These are phyloP conservation scores for Macaca fascicularis DNA, from an alignment of 2,113 vertebrate genomes.

Conservation along the genomic window DNA sequence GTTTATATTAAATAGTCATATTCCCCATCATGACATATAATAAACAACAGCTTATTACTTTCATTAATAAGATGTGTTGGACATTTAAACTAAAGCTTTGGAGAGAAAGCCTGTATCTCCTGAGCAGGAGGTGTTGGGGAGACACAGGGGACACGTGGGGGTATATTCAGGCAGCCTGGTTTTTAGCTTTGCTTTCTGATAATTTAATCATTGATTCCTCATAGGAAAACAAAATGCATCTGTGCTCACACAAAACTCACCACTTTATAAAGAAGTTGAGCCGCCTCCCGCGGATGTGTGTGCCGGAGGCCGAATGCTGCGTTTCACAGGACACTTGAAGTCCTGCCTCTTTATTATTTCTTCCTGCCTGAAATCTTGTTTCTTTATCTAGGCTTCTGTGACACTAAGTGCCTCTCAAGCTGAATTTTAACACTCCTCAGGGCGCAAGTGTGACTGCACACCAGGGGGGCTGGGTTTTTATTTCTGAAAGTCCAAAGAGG, in stretches of 20 bases:
- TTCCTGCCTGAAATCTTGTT: slow-evolving; percentile 72
- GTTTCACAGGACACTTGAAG: slow-evolving; percentile 75
- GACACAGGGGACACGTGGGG: slow-evolving; percentile 70
- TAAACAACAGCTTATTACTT: slow-evolving; percentile 88
- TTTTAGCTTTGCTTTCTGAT: slow-evolving; percentile 84
- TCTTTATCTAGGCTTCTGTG: slow-evolving; percentile 75
- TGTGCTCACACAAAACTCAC: slow-evolving; percentile 87
- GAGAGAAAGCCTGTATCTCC: slow-evolving; percentile 80
- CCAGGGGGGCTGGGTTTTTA: slow-evolving; percentile 51
- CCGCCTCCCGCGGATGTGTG: slow-evolving; percentile 76
- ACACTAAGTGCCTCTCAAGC: slow-evolving; percentile 65
- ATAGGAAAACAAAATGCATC: slow-evolving; percentile 89
- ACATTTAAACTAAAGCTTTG: slow-evolving; percentile 87
- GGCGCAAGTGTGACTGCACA: slow-evolving; percentile 62
- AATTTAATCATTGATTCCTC: slow-evolving; percentile 91
- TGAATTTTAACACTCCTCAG: slow-evolving; percentile 76
- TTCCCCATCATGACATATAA: slow-evolving; percentile 88
- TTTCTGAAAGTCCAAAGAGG: slow-evolving; percentile 52
- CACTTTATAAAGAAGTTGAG: slow-evolving; percentile 84
- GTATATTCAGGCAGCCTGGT: slow-evolving; percentile 80
- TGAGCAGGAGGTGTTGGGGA: slow-evolving; percentile 81
- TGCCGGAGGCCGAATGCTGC: slow-evolving; percentile 84
- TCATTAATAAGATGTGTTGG: slow-evolving; percentile 85
- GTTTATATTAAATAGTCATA: slow-evolving; percentile 92
- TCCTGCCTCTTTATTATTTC: slow-evolving; percentile 42